Evolutionary conservation across 1,140 invertebrate genomes (phyloP).

Genomic region (Mesaphorura yosii): DNA sequence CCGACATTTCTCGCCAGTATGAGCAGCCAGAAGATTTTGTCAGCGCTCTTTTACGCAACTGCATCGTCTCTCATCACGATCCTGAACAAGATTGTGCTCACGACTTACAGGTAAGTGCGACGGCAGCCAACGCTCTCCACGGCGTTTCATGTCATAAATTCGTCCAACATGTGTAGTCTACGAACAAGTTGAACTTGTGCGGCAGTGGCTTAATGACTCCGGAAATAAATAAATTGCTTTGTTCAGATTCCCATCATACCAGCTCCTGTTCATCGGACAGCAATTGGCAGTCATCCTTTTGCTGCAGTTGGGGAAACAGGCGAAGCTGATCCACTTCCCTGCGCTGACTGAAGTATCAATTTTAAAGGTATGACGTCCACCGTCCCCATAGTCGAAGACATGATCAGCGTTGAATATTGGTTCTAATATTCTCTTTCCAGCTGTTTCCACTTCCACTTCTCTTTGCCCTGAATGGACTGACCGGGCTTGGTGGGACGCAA

Average conservation of each 20-base stretch:
- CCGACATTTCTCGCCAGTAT: too few species aligned
- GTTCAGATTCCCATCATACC: slow-evolving; percentile 29
- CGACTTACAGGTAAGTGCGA: slow-evolving; percentile 50
- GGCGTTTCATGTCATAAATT: too few species aligned
- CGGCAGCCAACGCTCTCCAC: too few species aligned
- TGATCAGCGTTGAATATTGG: too few species aligned
- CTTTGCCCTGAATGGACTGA: slow-evolving; percentile 83
- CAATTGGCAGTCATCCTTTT: slow-evolving; percentile 80
- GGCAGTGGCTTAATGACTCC: background rate
- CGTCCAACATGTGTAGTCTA: too few species aligned
- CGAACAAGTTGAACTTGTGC: too few species aligned
- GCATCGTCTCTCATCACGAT: slow-evolving; percentile 90
- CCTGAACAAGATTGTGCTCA: slow-evolving; percentile 92
- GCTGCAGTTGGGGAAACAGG: slow-evolving; percentile 56
- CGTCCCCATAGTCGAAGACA: too few species aligned
- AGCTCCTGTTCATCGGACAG: slow-evolving; percentile 39
- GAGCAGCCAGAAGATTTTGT: slow-evolving; percentile 30
- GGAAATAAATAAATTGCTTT: slow-evolving; percentile 4
- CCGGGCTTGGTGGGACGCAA: slow-evolving; percentile 87
- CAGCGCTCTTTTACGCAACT: slow-evolving; percentile 73
- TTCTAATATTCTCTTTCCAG: slow-evolving; percentile 45
- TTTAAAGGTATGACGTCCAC: slow-evolving; percentile 23
- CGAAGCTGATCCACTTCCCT: slow-evolving; percentile 66
- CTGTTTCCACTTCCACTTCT: slow-evolving; percentile 91
- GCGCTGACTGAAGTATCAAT: slow-evolving; percentile 40